Evolutionary conservation across 2,797 vertebrate species (phyloP).

Genomic region (Steatocranus sp.): DNA sequence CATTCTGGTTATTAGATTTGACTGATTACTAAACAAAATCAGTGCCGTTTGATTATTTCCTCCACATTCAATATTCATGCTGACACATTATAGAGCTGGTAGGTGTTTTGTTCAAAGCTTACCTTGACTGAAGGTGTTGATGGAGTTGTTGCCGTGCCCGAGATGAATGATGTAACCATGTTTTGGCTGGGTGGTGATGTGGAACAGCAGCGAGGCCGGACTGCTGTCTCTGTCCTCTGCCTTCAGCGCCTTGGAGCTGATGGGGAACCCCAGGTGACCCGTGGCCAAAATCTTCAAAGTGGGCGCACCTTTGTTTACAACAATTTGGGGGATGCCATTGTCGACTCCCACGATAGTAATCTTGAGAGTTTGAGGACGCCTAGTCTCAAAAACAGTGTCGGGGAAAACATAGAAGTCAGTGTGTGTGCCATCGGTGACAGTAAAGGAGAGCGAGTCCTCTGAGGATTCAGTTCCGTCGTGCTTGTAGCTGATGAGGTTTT

Average conservation of each 20-base stretch:
- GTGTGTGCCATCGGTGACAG: slow-evolving; percentile 89
- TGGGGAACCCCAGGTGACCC: slow-evolving; percentile 83
- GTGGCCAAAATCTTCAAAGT: slow-evolving; percentile 81
- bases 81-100: neutral
- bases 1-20: neutral
- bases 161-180: slow-evolving; percentile 88
- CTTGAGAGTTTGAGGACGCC: slow-evolving; percentile 85
- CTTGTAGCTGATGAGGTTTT: slow-evolving; percentile 93
- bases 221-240: slow-evolving; percentile 87
- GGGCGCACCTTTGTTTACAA: slow-evolving; percentile 85
- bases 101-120: slow-evolving; percentile 38
- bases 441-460: slow-evolving; percentile 92
- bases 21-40: neutral
- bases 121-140: slow-evolving; percentile 91
- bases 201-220: slow-evolving; percentile 74
- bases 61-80: neutral
- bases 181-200: slow-evolving; percentile 78
- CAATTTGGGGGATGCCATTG: slow-evolving; percentile 83
- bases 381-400: slow-evolving; percentile 87
- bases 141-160: slow-evolving; percentile 85
- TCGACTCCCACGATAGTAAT: slow-evolving; percentile 82
- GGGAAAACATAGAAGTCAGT: slow-evolving; percentile 91
- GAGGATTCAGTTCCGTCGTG: slow-evolving; percentile 85
- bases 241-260: slow-evolving; percentile 84
- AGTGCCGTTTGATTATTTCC: neutral